These are phyloP conservation scores for Pseudomyrmex sp. DNA, from an alignment of 1,140 invertebrate genomes.

Conservation along the genomic window DNA sequence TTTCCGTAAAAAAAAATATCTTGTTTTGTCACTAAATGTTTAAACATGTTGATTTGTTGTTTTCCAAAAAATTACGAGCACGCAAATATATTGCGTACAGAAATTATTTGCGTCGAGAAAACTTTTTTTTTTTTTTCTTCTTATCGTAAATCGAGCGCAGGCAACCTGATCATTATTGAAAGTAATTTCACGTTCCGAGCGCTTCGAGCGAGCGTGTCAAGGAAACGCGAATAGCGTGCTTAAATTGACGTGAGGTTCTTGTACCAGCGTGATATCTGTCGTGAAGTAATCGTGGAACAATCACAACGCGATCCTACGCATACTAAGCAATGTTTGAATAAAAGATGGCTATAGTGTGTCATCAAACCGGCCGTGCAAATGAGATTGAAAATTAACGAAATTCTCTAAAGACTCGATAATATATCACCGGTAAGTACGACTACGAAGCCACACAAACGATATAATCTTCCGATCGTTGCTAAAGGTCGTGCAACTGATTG, in stretches of 20 bases:
- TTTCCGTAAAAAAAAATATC: no score
- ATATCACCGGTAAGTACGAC: no score
- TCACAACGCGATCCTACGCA: constrained; percentile 36
- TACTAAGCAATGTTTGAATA: constrained; percentile 1
- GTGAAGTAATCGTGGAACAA: constrained; percentile 32
- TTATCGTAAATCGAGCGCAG: constrained; percentile 71
- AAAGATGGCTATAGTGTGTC: not conserved
- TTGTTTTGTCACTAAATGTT: no score
- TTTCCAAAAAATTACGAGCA: no score
- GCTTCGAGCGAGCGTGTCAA: constrained; percentile 64
- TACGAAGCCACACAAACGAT: no score
- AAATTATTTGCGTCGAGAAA: constrained; percentile 35
- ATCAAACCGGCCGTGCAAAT: not conserved
- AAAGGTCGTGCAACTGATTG: not conserved
- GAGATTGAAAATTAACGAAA: not conserved
- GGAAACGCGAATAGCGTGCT: constrained; percentile 52
- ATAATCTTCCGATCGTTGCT: not conserved
- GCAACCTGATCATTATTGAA: constrained; percentile 69
- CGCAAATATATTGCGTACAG: not conserved
- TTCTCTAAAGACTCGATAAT: not conserved
- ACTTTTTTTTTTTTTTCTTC: not conserved
- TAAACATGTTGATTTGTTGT: no score
- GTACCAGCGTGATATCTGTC: constrained; percentile 15
- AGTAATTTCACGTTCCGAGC: constrained; percentile 72
- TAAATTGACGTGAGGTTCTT: constrained; percentile 49